Evolutionary conservation across 2,888 invertebrate species (phyloP).

Genomic region (Scaptomyza flava): DNA sequence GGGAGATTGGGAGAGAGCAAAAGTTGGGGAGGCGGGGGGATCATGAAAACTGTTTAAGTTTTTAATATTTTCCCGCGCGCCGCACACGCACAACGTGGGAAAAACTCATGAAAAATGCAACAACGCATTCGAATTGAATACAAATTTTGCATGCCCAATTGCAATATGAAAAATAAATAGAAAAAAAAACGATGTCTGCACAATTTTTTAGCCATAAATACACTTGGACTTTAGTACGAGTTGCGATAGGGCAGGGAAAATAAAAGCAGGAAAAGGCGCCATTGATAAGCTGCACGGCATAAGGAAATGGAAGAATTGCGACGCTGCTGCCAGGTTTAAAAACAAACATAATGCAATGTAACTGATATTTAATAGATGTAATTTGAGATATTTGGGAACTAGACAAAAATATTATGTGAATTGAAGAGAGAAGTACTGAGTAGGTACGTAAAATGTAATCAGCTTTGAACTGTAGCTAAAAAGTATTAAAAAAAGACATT

Average conservation of each 20-base stretch:
- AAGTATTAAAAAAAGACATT: neutral
- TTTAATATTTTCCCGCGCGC: conserved; percentile 68
- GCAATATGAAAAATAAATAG: conserved; percentile 42
- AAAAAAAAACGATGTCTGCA: neutral
- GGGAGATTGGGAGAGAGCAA: conserved; percentile 9
- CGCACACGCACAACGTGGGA: conserved; percentile 77
- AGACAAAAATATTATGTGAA: neutral
- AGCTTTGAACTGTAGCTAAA: neutral
- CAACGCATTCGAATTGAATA: conserved; percentile 57
- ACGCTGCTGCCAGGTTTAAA: neutral
- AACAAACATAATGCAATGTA: neutral
- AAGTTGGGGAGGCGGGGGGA: conserved; percentile 14
- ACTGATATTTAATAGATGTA: neutral
- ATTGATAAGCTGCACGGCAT: conserved; percentile 48
- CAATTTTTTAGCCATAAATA: conserved; percentile 2
- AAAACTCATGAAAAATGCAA: conserved; percentile 67
- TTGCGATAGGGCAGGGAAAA: conserved; percentile 24
- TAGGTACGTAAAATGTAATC: neutral
- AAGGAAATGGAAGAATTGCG: conserved; percentile 35
- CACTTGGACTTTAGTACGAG: conserved; percentile 21
- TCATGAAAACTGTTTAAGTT: conserved; percentile 69
- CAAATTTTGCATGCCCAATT: conserved; percentile 55
- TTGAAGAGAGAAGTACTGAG: neutral
- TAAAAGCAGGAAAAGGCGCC: conserved; percentile 19
- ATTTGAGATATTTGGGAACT: neutral